Evolutionary conservation across 2,888 invertebrate species (phyloP), one percentile per base, ranked within the genome.

Genomic region (Conus canariensis): DNA sequence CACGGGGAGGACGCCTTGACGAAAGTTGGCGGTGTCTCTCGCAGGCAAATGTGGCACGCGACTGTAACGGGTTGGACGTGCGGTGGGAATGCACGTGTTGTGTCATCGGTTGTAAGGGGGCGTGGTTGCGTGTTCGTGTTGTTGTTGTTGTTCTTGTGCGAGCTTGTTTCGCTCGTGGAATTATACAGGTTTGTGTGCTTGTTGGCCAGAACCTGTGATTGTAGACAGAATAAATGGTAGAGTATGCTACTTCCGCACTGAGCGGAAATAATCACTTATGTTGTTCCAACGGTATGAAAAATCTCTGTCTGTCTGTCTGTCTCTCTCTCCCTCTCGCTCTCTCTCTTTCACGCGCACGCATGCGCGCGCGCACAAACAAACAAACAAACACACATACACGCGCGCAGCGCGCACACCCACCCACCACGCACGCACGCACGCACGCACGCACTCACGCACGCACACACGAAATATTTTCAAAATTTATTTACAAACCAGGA

Each of bases 1-100:
- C 85, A 64, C 25, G 60, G 22, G 58, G 58, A n/a, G n/a, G 74
- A 74, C n/a, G 74, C 74, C n/a, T 74, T 74, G 74, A 74, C n/a
- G 74, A 16, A 82, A 82, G 82, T 9, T 45, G 30, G 82, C 45
- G 56, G 16, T n/a, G n/a, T 74, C 74, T 74, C 74, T 5, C 9
- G 19, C n/a, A 22, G 74, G 74, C 74, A 74, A 45, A 80, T 12
- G 45, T 80, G 80, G 80, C 80, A 45, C 45, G 80, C 45, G 80
- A 80, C 80, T 5, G 12, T 80, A 45, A 74, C 22, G n/a, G 80
- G 45, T 12, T 12, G 14, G 30, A 16, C 80, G 80, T 30, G 80
- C 19, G 80, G 80, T 30, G 30, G 30, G 9, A 80, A 45, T 8
- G 9, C 19, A 45, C 80, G 45, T 12, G 22, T 30, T 80, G 80